A percentile compares a stretch with the other conserved stretches of the same genome.
Conservation (phyloP, 2,113 vertebrate genomes). For the Heterotilapia buettikoferi region DNA sequence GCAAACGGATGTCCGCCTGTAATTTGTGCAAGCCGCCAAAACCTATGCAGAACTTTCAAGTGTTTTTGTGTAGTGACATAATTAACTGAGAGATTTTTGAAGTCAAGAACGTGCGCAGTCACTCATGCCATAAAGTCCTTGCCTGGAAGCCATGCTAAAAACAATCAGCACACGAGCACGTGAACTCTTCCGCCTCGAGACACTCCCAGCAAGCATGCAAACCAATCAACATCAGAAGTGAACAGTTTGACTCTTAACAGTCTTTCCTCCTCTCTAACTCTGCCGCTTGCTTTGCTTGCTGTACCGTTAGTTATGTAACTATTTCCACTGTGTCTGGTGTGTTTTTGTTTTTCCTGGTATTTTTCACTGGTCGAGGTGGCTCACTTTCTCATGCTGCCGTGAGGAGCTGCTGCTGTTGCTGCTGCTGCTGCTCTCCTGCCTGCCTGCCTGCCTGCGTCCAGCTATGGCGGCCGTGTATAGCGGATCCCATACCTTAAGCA, state of each 20-base stretch:
- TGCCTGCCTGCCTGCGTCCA: background rate
- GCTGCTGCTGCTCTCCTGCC: background rate
- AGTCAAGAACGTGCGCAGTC: background rate
- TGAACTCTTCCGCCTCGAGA: conserved; percentile 34
- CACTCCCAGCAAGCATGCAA: conserved; percentile 7
- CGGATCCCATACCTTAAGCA: conserved; percentile 86
- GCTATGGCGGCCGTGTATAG: conserved; percentile 80
- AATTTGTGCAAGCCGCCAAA: background rate
- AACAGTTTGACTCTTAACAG: background rate
- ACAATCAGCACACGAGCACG: background rate
- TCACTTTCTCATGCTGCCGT: background rate
- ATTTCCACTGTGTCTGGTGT: background rate
- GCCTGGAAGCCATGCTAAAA: conserved; percentile 18
- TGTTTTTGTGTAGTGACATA: background rate
- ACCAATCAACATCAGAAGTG: conserved; percentile 35
- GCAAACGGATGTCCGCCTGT: background rate
- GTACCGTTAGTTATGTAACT: background rate
- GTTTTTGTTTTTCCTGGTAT: background rate
- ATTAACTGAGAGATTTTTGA: background rate
- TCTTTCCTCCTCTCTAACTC: background rate
- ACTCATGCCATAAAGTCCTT: background rate
- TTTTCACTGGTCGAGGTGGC: background rate
- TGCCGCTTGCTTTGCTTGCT: background rate
- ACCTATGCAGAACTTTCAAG: background rate
- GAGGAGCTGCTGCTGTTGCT: background rate